A percentile compares a stretch with the other conserved stretches of the same genome.
phyloP scores from a whole-genome alignment of 2,888 invertebrate species.

The Drosophila paramelanica region DNA sequence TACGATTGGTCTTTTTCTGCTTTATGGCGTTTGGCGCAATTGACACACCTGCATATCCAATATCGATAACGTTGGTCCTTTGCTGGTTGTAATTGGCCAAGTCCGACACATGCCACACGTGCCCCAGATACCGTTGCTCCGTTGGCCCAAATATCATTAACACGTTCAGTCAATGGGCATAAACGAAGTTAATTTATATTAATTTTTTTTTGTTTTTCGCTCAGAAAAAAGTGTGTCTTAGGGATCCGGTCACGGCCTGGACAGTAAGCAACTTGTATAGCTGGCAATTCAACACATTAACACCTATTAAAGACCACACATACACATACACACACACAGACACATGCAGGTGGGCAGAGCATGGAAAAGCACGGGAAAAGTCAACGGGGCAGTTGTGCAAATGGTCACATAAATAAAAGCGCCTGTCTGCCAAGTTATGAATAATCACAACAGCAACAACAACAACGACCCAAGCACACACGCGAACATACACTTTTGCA shows the following conservation, averaged over 20 bases:
- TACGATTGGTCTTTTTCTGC: neutral
- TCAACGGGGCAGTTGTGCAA: constrained; percentile 63
- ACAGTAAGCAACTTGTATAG: constrained; percentile 1
- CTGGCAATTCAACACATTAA: constrained; percentile 70
- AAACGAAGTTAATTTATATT: constrained; percentile 37
- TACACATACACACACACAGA: constrained; percentile 7
- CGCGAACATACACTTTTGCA: constrained; percentile 7
- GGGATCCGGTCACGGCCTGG: constrained; percentile 12
- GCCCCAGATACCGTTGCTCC: constrained; percentile 4
- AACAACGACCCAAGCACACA: constrained; percentile 20
- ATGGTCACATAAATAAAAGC: constrained; percentile 74
- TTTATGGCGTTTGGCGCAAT: constrained; percentile 5
- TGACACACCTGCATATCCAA: constrained; percentile 1
- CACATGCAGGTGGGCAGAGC: constrained; percentile 2
- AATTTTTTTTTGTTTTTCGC: constrained; percentile 8
- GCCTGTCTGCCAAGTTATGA: constrained; percentile 76
- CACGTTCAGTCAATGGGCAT: constrained; percentile 22
- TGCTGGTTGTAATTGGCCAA: constrained; percentile 11
- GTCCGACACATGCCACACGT: constrained; percentile 12
- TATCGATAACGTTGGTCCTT: constrained; percentile 17
- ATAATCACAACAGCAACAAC: constrained; percentile 67
- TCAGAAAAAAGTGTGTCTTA: constrained; percentile 16
- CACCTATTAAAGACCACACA: constrained; percentile 66
- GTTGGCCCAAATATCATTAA: constrained; percentile 36
- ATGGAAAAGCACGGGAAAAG: constrained; percentile 29